These are phyloP conservation scores for Loris lydekkerianus DNA, from an alignment of 2,797 vertebrate species.

Conservation along the genomic window DNA sequence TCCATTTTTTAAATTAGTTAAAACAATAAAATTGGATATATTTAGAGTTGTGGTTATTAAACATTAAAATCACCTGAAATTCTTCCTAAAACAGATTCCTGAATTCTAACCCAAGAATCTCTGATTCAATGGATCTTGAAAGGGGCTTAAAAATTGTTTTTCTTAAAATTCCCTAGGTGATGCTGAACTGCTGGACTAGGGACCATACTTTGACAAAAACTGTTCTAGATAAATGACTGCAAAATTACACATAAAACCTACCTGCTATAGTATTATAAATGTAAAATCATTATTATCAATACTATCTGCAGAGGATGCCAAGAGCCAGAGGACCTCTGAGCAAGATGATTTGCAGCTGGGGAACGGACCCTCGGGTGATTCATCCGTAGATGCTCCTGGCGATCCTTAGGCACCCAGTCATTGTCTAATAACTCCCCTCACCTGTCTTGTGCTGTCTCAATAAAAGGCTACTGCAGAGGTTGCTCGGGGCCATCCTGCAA, in stretches of 20 bases:
- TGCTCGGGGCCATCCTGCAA: too few species aligned
- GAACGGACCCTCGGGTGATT: too few species aligned
- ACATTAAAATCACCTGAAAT: not conserved
- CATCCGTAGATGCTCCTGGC: too few species aligned
- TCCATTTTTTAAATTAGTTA: slow-evolving; percentile 29
- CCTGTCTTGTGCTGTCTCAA: too few species aligned
- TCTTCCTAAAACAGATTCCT: not conserved
- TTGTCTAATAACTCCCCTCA: too few species aligned
- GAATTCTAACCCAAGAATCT: not conserved
- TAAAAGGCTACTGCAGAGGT: too few species aligned
- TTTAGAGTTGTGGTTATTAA: not conserved
- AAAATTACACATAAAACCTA: not conserved
- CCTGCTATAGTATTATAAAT: slow-evolving; percentile 8
- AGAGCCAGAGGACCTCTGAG: too few species aligned
- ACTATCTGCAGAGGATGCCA: not conserved
- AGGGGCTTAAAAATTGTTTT: not conserved
- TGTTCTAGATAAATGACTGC: slow-evolving; percentile 17
- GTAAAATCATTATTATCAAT: not conserved
- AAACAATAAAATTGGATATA: slow-evolving; percentile 1
- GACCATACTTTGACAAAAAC: not conserved
- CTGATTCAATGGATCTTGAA: not conserved
- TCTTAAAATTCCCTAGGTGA: not conserved
- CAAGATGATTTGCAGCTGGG: too few species aligned
- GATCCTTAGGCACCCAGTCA: too few species aligned
- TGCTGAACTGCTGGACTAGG: not conserved